Evolutionary conservation across 1,140 invertebrate genomes (phyloP).

Genomic region (Eciton burchellii): DNA sequence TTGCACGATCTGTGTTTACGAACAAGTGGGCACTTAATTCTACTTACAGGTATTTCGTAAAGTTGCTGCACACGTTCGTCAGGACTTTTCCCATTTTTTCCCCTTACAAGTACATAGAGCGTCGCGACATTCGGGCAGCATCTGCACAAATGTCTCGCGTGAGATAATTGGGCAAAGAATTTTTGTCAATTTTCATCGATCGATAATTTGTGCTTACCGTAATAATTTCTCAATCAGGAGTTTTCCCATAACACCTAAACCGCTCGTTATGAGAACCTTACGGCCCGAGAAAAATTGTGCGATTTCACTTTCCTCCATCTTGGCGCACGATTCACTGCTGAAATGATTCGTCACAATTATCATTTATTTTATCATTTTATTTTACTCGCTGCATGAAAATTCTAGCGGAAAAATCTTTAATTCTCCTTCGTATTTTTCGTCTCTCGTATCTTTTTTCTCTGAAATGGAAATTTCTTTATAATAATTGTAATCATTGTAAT

Average conservation of each 20-base stretch:
- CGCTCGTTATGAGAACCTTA: slow-evolving; percentile 9
- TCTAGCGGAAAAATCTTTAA: no score
- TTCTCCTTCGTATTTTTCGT: no score
- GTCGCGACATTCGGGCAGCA: slow-evolving; percentile 89
- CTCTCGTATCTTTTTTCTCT: not conserved
- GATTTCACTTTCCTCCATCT: slow-evolving; percentile 16
- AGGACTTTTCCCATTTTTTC: slow-evolving; percentile 89
- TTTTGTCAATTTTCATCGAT: not conserved
- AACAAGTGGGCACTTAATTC: slow-evolving; percentile 25
- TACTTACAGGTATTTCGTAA: slow-evolving; percentile 86
- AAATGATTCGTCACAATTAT: slow-evolving; percentile 4
- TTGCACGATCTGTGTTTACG: not conserved
- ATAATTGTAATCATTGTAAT: no score
- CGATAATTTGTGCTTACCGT: slow-evolving; percentile 12
- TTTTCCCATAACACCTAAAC: not conserved
- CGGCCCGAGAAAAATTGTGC: slow-evolving; percentile 21
- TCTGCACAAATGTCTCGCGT: slow-evolving; percentile 77
- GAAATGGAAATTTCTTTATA: not conserved
- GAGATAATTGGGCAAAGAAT: not conserved
- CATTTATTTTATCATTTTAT: not conserved
- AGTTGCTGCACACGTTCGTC: slow-evolving; percentile 86
- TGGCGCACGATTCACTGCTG: not conserved
- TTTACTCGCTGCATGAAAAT: no score
- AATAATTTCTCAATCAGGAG: slow-evolving; percentile 24
- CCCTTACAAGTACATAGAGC: slow-evolving; percentile 89